Evolutionary conservation across 2,113 vertebrate genomes (phyloP).

Genomic region (Pluvialis apricaria): DNA sequence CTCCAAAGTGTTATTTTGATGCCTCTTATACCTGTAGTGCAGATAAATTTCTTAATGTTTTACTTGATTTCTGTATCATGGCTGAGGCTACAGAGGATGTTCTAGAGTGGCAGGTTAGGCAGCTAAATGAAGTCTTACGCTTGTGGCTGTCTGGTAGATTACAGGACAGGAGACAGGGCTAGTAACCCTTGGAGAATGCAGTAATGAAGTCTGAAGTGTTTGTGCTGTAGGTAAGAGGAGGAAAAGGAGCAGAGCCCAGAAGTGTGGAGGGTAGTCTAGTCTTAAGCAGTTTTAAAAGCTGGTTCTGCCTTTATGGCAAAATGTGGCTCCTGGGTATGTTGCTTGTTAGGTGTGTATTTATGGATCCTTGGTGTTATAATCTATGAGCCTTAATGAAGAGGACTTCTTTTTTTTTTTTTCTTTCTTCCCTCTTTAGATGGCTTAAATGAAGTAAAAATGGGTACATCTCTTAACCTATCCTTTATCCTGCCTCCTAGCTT

Average conservation of each 20-base stretch:
- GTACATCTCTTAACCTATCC: neutral
- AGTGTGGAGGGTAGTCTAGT: neutral
- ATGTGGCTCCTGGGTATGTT: neutral
- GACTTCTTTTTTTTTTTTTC: neutral
- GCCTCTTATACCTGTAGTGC: neutral
- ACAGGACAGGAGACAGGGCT: neutral
- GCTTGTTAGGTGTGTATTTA: neutral
- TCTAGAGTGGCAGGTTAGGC: neutral
- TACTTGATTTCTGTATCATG: neutral
- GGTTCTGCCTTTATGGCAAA: neutral
- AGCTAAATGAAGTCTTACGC: neutral
- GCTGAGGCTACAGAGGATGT: neutral
- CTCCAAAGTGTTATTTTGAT: neutral
- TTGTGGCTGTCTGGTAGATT: conserved; percentile 3
- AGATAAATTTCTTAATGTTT: neutral
- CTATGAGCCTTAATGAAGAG: neutral
- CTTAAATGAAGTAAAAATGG: neutral
- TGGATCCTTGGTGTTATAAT: neutral
- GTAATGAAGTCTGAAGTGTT: neutral
- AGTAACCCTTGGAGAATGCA: neutral
- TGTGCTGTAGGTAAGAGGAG: neutral
- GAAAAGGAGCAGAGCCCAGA: neutral
- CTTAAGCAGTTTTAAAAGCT: neutral
- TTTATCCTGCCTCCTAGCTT: neutral
- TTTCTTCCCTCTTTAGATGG: neutral